These are phyloP conservation scores for Cynodonichthys magdalenae DNA, from an alignment of 2,797 vertebrate genomes.

Conservation along the genomic window DNA sequence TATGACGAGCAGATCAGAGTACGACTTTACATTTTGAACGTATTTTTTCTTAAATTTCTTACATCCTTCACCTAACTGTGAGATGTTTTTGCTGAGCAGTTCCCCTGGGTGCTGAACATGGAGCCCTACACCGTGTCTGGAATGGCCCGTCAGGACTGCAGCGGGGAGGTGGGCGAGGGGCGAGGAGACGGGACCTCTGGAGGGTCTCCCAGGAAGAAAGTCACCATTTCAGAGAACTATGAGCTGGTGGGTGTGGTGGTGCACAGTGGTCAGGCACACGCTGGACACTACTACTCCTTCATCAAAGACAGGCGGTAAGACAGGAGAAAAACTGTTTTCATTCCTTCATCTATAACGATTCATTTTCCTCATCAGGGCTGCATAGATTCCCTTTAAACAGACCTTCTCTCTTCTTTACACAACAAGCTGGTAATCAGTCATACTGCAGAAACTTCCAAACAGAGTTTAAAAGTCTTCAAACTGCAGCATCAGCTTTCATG, in stretches of 20 bases:
- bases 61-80: no score
- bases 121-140: slow-evolving; percentile 98
- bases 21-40: slow-evolving; percentile 28
- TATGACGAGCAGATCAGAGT: slow-evolving; percentile 98
- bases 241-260: slow-evolving; percentile 97
- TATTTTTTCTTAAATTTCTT: no score
- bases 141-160: slow-evolving; percentile 97
- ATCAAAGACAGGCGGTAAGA: slow-evolving; percentile 96
- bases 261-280: slow-evolving; percentile 97
- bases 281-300: slow-evolving; percentile 98
- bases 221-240: slow-evolving; percentile 97
- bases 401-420: slow-evolving; percentile 9
- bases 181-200: slow-evolving; percentile 84
- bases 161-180: slow-evolving; percentile 89
- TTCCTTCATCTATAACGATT: background rate
- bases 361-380: no score
- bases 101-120: slow-evolving; percentile 99
- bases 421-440: slow-evolving; percentile 4
- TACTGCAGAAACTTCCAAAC: slow-evolving; percentile 27
- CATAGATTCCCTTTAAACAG: no score
- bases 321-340: slow-evolving; percentile 9
- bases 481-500: slow-evolving; percentile 37
- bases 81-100: slow-evolving; percentile 77
- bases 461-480: slow-evolving; percentile 32
- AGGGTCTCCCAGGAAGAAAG: slow-evolving; percentile 95